phyloP scores from a whole-genome alignment of 1,140 invertebrate species.

The Drosophila nasuta region DNA sequence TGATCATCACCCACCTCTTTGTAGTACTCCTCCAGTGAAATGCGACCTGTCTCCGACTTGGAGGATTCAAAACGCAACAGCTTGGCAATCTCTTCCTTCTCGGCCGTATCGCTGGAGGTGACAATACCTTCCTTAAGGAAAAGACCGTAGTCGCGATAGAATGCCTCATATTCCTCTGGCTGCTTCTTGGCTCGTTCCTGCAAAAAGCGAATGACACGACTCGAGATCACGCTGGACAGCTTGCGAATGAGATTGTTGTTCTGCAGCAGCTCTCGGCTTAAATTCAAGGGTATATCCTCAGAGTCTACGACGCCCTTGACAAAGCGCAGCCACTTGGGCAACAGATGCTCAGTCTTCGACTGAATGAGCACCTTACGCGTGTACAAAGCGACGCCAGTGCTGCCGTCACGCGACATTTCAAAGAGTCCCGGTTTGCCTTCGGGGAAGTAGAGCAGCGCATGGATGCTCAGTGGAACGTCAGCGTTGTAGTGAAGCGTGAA shows the following conservation, averaged over 20 bases:
- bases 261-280: slow-evolving; percentile 97
- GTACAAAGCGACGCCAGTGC: slow-evolving; percentile 94
- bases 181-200: slow-evolving; percentile 94
- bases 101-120: slow-evolving; percentile 90
- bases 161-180: slow-evolving; percentile 91
- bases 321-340: slow-evolving; percentile 98
- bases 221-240: slow-evolving; percentile 93
- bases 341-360: slow-evolving; percentile 94
- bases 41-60: slow-evolving; percentile 89
- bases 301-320: slow-evolving; percentile 98
- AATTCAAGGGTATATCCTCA: slow-evolving; percentile 98
- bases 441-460: slow-evolving; percentile 96
- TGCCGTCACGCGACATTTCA: slow-evolving; percentile 94
- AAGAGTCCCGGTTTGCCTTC: slow-evolving; percentile 95
- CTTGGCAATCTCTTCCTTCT: slow-evolving; percentile 97
- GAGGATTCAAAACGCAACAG: slow-evolving; percentile 97
- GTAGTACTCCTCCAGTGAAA: slow-evolving; percentile 95
- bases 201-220: slow-evolving; percentile 94
- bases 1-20: slow-evolving; percentile 91
- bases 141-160: slow-evolving; percentile 96
- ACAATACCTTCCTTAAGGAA: slow-evolving; percentile 98
- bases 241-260: slow-evolving; percentile 96
- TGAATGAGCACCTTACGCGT: slow-evolving; percentile 96
- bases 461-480: slow-evolving; percentile 96
- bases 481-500: slow-evolving; percentile 94